Conservation (phyloP, 2,113 vertebrate genomes). For the Phoxinus phoxinus region DNA sequence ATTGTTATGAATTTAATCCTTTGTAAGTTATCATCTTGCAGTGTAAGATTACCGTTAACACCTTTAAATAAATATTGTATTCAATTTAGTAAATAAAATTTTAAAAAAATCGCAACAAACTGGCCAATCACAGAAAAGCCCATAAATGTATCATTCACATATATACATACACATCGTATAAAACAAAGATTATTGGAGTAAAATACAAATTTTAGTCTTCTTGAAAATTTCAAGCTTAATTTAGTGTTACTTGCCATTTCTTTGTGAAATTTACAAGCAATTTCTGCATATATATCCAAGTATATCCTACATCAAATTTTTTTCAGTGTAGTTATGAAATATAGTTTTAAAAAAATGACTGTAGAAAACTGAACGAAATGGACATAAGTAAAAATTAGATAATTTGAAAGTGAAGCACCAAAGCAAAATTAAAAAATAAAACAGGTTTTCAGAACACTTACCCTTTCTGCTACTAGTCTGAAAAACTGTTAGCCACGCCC, state of each 20-base stretch:
- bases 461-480: background rate
- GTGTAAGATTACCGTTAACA: too few species aligned
- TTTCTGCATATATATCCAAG: background rate
- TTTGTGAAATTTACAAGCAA: too few species aligned
- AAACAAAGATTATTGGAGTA: background rate
- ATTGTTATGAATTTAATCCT: too few species aligned
- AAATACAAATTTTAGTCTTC: background rate
- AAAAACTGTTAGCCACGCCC: background rate
- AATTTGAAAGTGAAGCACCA: background rate
- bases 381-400: background rate
- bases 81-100: too few species aligned
- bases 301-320: background rate
- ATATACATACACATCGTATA: too few species aligned
- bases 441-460: background rate
- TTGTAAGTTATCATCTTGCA: too few species aligned
- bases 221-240: too few species aligned
- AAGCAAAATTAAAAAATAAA: background rate
- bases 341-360: background rate
- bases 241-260: too few species aligned
- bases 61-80: too few species aligned
- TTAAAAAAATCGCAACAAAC: too few species aligned
- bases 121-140: too few species aligned
- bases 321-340: background rate
- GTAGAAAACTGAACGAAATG: background rate
- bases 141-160: too few species aligned